phyloP scores from a whole-genome alignment of 2,888 invertebrate genomes.

The Ypsolopha scabrella region DNA sequence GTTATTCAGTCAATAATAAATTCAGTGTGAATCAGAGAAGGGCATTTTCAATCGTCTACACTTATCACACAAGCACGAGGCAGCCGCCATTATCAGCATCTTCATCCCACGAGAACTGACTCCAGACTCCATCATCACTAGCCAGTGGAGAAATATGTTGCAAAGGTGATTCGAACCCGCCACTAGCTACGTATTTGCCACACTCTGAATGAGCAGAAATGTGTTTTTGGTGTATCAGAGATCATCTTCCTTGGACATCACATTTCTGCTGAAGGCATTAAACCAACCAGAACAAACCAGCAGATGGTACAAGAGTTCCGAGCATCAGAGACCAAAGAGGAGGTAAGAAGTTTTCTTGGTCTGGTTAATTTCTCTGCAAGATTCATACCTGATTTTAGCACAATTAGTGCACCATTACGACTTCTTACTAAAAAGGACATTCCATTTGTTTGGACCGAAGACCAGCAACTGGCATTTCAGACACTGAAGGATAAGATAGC shows the following conservation, averaged over 20 bases:
- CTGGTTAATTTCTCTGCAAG: slow-evolving; percentile 8
- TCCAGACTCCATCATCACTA: no score
- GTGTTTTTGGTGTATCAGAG: slow-evolving; percentile 2
- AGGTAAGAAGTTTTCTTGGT: slow-evolving; percentile 7
- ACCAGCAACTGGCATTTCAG: background rate
- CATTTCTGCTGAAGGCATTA: slow-evolving; percentile 1
- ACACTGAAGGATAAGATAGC: background rate
- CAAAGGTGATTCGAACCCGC: no score
- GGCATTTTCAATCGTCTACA: no score
- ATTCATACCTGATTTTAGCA: slow-evolving; percentile 8
- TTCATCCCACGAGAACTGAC: no score
- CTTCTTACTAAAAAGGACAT: background rate
- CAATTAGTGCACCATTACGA: slow-evolving; percentile 5
- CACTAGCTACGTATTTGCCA: no score
- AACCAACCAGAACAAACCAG: background rate
- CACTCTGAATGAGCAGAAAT: background rate
- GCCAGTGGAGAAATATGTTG: no score
- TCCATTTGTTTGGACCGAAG: background rate
- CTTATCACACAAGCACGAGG: no score
- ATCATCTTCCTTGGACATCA: background rate
- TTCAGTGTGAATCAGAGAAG: no score
- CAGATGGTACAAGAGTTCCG: slow-evolving; percentile 3
- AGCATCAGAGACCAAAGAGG: background rate
- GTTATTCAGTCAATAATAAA: no score
- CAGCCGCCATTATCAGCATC: no score